Conservation (phyloP, 1,140 invertebrate genomes). For the Hirudo medicinalis region DNA sequence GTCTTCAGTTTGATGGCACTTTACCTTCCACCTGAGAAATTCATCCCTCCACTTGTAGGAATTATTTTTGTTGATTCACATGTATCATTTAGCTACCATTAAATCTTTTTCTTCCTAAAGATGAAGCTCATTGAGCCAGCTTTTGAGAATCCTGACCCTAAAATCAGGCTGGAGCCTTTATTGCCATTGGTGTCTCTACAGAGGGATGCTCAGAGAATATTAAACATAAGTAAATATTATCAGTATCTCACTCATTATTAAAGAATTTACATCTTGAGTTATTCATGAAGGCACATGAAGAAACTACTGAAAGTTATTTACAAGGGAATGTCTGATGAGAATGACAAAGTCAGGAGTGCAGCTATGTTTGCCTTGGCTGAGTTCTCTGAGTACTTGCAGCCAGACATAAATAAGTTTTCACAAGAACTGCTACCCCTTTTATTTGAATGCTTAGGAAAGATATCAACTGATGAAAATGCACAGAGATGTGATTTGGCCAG, state of each 20-base stretch:
- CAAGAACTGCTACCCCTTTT: constrained; percentile 58
- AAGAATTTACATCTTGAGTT: neutral
- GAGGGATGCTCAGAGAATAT: constrained; percentile 69
- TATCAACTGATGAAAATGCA: constrained; percentile 42
- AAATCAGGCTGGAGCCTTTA: constrained; percentile 56
- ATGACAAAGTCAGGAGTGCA: constrained; percentile 53
- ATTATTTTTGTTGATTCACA: constrained; percentile 3
- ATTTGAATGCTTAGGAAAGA: constrained; percentile 54
- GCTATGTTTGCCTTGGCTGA: constrained; percentile 68
- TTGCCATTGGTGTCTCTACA: constrained; percentile 58
- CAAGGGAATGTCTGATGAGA: constrained; percentile 53
- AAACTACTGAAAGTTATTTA: constrained; percentile 56
- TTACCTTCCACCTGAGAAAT: constrained; percentile 60
- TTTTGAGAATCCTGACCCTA: constrained; percentile 47
- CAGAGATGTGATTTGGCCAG: constrained; percentile 52
- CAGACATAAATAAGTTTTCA: constrained; percentile 57
- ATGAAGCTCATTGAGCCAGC: constrained; percentile 51
- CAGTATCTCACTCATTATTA: neutral
- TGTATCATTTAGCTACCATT: constrained; percentile 11
- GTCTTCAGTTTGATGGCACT: constrained; percentile 62
- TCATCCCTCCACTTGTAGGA: constrained; percentile 56
- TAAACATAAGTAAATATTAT: constrained; percentile 47
- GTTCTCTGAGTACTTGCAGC: constrained; percentile 62
- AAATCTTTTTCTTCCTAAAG: constrained; percentile 36
- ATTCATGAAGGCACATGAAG: constrained; percentile 42